Conservation (phyloP, 2,888 invertebrate genomes). For the Pseudanteris insignis region DNA sequence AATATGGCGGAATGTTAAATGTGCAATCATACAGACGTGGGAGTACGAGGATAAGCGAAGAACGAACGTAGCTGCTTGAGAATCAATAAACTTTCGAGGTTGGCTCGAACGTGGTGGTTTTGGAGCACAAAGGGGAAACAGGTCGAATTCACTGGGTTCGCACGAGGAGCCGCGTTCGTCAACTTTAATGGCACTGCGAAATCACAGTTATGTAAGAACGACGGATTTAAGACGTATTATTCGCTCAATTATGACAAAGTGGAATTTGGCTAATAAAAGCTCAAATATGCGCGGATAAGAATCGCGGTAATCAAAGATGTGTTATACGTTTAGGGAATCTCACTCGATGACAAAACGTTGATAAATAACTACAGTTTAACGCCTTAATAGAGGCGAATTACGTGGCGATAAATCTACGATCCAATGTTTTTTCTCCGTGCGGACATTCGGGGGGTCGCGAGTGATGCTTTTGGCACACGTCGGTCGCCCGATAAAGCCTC, state of each 20-base stretch:
- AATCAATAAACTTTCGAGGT: too few species aligned
- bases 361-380: slow-evolving; percentile 2
- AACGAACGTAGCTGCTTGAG: too few species aligned
- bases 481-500: slow-evolving; percentile 66
- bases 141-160: too few species aligned
- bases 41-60: too few species aligned
- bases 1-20: too few species aligned
- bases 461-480: slow-evolving; percentile 56
- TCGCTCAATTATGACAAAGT: slow-evolving; percentile 39
- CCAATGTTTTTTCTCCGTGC: slow-evolving; percentile 51
- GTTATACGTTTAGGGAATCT: not conserved
- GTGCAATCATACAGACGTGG: too few species aligned
- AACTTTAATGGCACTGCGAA: slow-evolving; percentile 62
- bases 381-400: slow-evolving; percentile 9
- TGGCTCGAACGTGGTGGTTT: too few species aligned
- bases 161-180: too few species aligned
- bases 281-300: slow-evolving; percentile 2
- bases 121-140: too few species aligned
- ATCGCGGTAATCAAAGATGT: not conserved
- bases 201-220: slow-evolving; percentile 51
- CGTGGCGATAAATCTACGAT: slow-evolving; percentile 51
- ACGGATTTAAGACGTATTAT: slow-evolving; percentile 33
- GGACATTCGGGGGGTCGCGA: slow-evolving; percentile 33
- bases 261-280: slow-evolving; percentile 26
- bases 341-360: slow-evolving; percentile 3